Evolutionary conservation across 2,888 invertebrate species (phyloP), one percentile per base, ranked within the genome.

Genomic region (Coenonympha arcania): DNA sequence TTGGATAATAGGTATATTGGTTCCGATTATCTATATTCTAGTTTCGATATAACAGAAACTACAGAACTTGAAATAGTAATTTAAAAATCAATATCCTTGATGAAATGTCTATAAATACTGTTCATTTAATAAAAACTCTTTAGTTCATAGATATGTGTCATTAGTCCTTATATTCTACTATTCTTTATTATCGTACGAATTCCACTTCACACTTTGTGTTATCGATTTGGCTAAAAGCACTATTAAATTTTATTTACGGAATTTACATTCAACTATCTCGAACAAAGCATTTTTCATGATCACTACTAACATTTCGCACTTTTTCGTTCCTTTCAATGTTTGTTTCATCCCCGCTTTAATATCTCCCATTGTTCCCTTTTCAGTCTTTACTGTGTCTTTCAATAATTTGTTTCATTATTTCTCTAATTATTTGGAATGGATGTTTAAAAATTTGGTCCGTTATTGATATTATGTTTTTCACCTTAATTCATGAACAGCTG

Each of bases 361-460:
- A 48, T 19, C 31, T 46, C 50, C 53, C 49, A 52, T 62, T 63
- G 62, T 57, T 65, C 61, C 63, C 64, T 48, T 50, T 54, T 62
- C 64, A 64, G 64, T 63, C 64, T 64, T 65, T 41, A 51, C 56
- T 57, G 50, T 57, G 34, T 52, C 45, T 51, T 52, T 52, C 41
- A 50, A 34, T n/a, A n/a, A n/a, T n/a, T n/a, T n/a, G n/a, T 44
- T 30, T 46, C 36, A 42, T 48, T 24, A 22, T 45, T 44, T 41
- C 37, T 48, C 30, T 40, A 46, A 43, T 42, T 37, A 28, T 40
- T 44, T 41, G 50, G 34, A 52, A 50, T 50, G 40, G 41, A 31
- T 43, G 34, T 44, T 42, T 13, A n/a, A n/a, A 44, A 18, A 54
- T 60, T 77, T 73, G 73, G 71, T 66, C 69, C 71, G 40, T 43